Evolutionary conservation across 2,888 invertebrate species (phyloP).

Genomic region (Drosophila suboccidentalis): DNA sequence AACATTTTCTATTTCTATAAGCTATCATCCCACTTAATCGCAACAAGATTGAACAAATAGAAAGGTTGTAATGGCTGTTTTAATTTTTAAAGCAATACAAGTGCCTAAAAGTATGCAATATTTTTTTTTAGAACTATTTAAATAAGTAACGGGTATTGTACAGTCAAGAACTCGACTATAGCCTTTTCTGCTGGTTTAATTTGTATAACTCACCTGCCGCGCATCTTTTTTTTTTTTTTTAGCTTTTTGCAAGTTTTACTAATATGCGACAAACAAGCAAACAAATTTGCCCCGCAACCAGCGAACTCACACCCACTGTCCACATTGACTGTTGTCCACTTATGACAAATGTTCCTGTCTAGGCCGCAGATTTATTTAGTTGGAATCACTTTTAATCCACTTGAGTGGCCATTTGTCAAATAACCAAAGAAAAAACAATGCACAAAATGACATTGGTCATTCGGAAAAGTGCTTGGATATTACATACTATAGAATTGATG

Average conservation of each 20-base stretch:
- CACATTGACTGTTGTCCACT: constrained; percentile 22
- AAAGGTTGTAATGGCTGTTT: too few species aligned
- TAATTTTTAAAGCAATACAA: too few species aligned
- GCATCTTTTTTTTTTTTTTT: constrained; percentile 30
- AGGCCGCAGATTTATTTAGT: constrained; percentile 67
- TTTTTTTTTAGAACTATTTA: too few species aligned
- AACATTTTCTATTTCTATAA: too few species aligned
- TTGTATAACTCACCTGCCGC: constrained; percentile 19
- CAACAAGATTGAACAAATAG: too few species aligned
- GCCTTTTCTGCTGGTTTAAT: too few species aligned
- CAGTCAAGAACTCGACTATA: too few species aligned
- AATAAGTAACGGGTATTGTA: too few species aligned
- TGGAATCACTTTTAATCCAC: constrained; percentile 81
- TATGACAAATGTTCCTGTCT: constrained; percentile 64
- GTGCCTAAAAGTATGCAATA: too few species aligned
- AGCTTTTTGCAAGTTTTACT: constrained; percentile 39
- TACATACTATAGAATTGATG: not conserved
- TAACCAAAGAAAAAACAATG: constrained; percentile 13
- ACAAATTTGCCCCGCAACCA: too few species aligned
- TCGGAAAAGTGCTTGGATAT: constrained; percentile 1
- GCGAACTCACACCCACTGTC: not conserved
- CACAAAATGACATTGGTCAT: constrained; percentile 27
- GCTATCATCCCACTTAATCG: too few species aligned
- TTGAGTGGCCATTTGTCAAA: constrained; percentile 85
- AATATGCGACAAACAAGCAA: constrained; percentile 39